Conservation (phyloP, 1,140 invertebrate species). For the Agrypnia vestita region DNA sequence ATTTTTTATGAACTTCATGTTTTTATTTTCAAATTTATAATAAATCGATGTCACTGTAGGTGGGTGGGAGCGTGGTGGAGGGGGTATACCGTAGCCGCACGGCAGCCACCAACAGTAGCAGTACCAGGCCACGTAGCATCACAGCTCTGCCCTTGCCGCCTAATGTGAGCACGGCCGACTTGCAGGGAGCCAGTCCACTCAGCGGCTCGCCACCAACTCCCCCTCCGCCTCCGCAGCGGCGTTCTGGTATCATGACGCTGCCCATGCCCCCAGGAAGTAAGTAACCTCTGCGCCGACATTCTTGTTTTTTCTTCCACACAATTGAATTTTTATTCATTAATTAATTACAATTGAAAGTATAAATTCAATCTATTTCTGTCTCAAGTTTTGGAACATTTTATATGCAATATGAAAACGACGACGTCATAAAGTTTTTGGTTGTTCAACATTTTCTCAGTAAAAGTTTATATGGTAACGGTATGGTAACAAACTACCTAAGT, state of each 20-base stretch:
- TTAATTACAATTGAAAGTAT: neutral
- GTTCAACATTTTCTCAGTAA: neutral
- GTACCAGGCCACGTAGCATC: conserved; percentile 72
- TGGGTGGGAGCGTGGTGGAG: conserved; percentile 67
- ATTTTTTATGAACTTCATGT: no score
- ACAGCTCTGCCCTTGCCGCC: conserved; percentile 87
- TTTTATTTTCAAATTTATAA: neutral
- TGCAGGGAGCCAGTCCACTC: conserved; percentile 78
- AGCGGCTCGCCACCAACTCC: conserved; percentile 76
- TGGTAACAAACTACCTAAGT: no score
- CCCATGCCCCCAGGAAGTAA: conserved; percentile 88
- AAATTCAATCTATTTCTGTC: no score
- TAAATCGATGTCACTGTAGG: conserved; percentile 44
- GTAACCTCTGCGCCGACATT: no score
- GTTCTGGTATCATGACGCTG: conserved; percentile 83
- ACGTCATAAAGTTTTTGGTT: neutral
- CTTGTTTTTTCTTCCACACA: no score
- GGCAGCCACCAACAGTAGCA: conserved; percentile 64
- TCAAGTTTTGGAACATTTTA: no score
- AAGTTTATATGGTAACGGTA: no score
- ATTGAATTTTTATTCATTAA: no score
- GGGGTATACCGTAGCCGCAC: conserved; percentile 63
- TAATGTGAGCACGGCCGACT: conserved; percentile 79
- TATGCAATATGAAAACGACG: no score
- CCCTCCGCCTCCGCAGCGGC: conserved; percentile 65